These are phyloP conservation scores for Pogonocherus hispidulus DNA, from an alignment of 2,888 invertebrate species.

Conservation along the genomic window DNA sequence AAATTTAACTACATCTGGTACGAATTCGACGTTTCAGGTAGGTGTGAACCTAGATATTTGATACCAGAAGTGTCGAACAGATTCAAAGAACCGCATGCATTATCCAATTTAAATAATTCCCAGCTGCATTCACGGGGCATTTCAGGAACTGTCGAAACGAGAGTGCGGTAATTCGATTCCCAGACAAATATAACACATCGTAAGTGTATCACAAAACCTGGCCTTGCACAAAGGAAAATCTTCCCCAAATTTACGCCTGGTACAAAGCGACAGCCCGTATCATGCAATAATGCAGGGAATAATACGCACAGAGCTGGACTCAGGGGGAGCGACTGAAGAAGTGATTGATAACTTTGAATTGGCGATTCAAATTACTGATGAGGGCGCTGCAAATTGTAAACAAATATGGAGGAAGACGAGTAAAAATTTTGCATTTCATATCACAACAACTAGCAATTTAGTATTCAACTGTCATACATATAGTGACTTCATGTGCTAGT, in stretches of 20 bases:
- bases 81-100: slow-evolving; percentile 35
- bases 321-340: no score
- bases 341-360: no score
- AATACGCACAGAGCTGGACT: slow-evolving; percentile 54
- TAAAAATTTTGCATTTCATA: no score
- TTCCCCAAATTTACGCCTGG: slow-evolving; percentile 59
- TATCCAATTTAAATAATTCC: slow-evolving; percentile 49
- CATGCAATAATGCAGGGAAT: slow-evolving; percentile 55
- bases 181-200: slow-evolving; percentile 50
- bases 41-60: not conserved
- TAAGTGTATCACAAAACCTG: slow-evolving; percentile 60
- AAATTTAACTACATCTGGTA: no score
- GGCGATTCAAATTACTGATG: no score
- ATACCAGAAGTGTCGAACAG: not conserved
- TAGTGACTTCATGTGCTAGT: no score
- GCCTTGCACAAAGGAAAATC: slow-evolving; percentile 55
- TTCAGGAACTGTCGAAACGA: slow-evolving; percentile 39
- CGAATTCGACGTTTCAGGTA: no score
- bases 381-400: no score
- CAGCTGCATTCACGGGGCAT: slow-evolving; percentile 36
- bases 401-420: no score
- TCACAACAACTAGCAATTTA: no score
- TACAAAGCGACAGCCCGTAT: slow-evolving; percentile 52
- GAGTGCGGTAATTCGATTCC: slow-evolving; percentile 49
- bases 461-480: no score